Evolutionary conservation across 1,140 invertebrate species (phyloP).

Genomic region (Drosophila hydei): DNA sequence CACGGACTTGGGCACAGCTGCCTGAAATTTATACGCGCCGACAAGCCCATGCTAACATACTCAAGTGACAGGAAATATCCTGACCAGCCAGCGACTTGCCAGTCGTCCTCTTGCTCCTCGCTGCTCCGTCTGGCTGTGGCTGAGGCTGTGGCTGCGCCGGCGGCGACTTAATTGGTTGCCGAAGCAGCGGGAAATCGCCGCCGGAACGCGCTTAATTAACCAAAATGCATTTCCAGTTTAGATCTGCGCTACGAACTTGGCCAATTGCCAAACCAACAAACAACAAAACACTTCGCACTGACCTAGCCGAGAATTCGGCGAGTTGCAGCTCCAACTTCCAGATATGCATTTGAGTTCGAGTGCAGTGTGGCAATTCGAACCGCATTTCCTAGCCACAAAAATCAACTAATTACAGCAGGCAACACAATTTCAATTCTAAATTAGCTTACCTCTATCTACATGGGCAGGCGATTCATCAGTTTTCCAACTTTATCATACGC

Average conservation of each 20-base stretch:
- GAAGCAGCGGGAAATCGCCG: slow-evolving; percentile 78
- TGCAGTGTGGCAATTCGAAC: slow-evolving; percentile 20
- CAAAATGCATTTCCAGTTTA: slow-evolving; percentile 74
- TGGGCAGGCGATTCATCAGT: neutral
- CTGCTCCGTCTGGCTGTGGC: neutral
- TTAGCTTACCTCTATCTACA: neutral
- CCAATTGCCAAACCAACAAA: slow-evolving; percentile 53
- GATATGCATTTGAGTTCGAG: slow-evolving; percentile 56
- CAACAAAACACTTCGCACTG: slow-evolving; percentile 25
- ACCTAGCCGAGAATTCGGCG: slow-evolving; percentile 31
- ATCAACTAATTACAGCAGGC: slow-evolving; percentile 45
- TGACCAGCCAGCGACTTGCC: slow-evolving; percentile 38
- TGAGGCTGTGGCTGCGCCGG: slow-evolving; percentile 32
- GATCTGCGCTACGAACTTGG: slow-evolving; percentile 40
- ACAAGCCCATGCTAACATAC: slow-evolving; percentile 40
- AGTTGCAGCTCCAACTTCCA: slow-evolving; percentile 19
- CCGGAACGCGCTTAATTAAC: slow-evolving; percentile 79
- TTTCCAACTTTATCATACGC: neutral
- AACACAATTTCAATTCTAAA: neutral
- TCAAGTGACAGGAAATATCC: slow-evolving; percentile 62
- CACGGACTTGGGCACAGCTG: slow-evolving; percentile 50
- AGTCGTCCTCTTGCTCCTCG: slow-evolving; percentile 16
- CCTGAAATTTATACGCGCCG: slow-evolving; percentile 65
- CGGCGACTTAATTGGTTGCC: slow-evolving; percentile 75
- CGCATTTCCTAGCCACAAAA: slow-evolving; percentile 18